phyloP scores from a whole-genome alignment of 35 echinoderm and acorn worm species.

The Heliocidaris tuberculata region DNA sequence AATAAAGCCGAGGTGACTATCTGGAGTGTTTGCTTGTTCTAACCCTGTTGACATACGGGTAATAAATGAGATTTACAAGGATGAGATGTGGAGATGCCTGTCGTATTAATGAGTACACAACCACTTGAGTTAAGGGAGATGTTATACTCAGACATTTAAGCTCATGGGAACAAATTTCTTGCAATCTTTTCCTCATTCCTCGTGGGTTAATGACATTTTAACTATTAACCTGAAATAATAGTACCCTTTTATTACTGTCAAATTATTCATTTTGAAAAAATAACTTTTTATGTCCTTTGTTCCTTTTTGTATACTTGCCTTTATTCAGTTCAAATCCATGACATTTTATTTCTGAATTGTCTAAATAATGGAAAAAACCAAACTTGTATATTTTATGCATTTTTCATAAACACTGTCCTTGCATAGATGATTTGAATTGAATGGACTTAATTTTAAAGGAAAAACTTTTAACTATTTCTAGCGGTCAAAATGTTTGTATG shows the following conservation, averaged over 20 bases:
- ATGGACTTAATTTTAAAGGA: too few species aligned
- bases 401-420: too few species aligned
- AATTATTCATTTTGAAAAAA: background rate
- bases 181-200: background rate
- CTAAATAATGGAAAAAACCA: too few species aligned
- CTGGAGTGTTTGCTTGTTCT: constrained; percentile 17
- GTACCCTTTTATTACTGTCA: background rate
- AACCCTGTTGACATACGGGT: constrained; percentile 16
- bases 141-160: background rate
- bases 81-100: background rate
- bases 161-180: background rate
- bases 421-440: too few species aligned
- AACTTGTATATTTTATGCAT: too few species aligned
- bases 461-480: too few species aligned
- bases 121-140: constrained; percentile 14
- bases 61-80: constrained; percentile 40
- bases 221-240: background rate
- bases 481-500: too few species aligned
- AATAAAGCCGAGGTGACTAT: background rate
- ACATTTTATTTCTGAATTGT: too few species aligned
- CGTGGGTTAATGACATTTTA: background rate
- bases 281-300: too few species aligned
- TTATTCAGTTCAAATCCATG: too few species aligned
- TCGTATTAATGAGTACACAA: background rate
- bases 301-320: too few species aligned